A percentile compares a stretch with the other conserved stretches of the same genome.
phyloP scores from a whole-genome alignment of 2,113 vertebrate genomes.

The human region GRCh38 chrX:128808001-128808500 shows the following conservation, averaged over 20 bases:
- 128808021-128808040: background rate
- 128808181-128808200: conserved; percentile 63
- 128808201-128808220: conserved; percentile 71
- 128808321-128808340: background rate
- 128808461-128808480: background rate
- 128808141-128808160: background rate
- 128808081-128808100: background rate
- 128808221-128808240: conserved; percentile 57
- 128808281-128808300: background rate
- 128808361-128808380: background rate
- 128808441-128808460: background rate
- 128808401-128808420: background rate
- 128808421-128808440: background rate
- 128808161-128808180: conserved; percentile 2
- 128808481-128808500: background rate
- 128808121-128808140: background rate
- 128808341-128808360: background rate
- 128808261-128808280: background rate
- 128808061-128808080: background rate
- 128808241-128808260: background rate
- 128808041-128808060: background rate
- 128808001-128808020: background rate
- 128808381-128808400: background rate
- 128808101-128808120: background rate
- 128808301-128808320: background rate